Base-by-base conservation (phyloP, 2,113 vertebrate species). In the human region DNA sequence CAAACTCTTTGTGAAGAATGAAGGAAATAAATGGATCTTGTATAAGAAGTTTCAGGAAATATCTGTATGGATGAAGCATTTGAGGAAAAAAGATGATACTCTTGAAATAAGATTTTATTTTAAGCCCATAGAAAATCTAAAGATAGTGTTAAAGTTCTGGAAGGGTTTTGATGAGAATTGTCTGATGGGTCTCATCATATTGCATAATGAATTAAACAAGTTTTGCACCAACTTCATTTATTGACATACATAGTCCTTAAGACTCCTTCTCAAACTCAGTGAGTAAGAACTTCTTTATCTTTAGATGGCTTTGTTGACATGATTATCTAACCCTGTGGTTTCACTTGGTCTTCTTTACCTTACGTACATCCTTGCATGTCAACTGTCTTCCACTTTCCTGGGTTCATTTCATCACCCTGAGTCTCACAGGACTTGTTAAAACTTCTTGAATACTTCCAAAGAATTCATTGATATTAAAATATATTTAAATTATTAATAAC, bases 391-490 rank as follows among this genome's bases (percentile, higher is more conserved):
- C 5, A 18, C 11, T 90, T n/a, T 91, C 5, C 52, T 96, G 13
- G 10, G 25, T 75, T 83, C 32, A 43, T 90, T 76, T 93, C 5
- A 35, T 57, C 80, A 9, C 25, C 32, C 22, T 48, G 45, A 68
- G 35, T 92, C 57, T 81, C 40, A 55, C 0, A 43, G 43, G 16
- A 64, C 16, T 88, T 95, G 48, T 27, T 93, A 88, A 59, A 72
- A 27, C 52, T 61, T 70, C n/a, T 93, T 64, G 40, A 94, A 43
- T 68, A 89, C 83, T 97, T 86, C 40, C 13, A 92, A 92, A 84
- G n/a, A 1, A 52, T 61, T 96, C 0, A 3, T 35, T 57, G 12
- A 75, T 45, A 64, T 89, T 83, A 93, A 93, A 86, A 45, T 2
- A 45, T 76, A 72, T 79, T 92, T 91, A 85, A 93, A 38, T 18